These are phyloP conservation scores for Lycocerus yunnanus DNA, from an alignment of 2,888 invertebrate genomes.

Conservation along the genomic window DNA sequence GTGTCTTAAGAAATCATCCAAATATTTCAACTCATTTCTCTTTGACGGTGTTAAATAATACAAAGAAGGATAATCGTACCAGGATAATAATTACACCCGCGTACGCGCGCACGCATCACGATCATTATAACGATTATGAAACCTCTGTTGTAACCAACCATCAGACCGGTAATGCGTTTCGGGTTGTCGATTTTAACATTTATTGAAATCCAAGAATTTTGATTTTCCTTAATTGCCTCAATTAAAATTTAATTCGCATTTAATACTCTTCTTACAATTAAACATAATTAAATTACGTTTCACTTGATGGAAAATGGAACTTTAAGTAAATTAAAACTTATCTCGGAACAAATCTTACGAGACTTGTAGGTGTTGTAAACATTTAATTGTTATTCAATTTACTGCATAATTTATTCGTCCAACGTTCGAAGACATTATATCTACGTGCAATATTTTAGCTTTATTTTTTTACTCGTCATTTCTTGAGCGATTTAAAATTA, in stretches of 20 bases:
- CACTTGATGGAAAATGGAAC: slow-evolving; percentile 7
- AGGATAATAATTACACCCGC: slow-evolving; percentile 21
- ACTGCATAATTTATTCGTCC: not conserved
- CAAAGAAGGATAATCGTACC: slow-evolving; percentile 22
- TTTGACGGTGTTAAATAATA: slow-evolving; percentile 28
- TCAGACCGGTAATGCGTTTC: slow-evolving; percentile 28
- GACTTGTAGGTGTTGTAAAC: not conserved
- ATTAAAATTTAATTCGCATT: slow-evolving; percentile 28
- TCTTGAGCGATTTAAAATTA: too few relatives aligned
- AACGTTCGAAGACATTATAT: not conserved
- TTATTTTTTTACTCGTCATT: too few relatives aligned
- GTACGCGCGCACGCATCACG: slow-evolving; percentile 16
- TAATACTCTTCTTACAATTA: slow-evolving; percentile 10
- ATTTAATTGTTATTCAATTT: slow-evolving; percentile 2
- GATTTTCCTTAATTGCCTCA: slow-evolving; percentile 33
- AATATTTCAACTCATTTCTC: slow-evolving; percentile 15
- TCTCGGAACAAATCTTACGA: not conserved
- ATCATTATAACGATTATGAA: slow-evolving; percentile 22
- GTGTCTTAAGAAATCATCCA: slow-evolving; percentile 25
- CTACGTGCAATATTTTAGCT: not conserved
- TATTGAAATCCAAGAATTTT: slow-evolving; percentile 32
- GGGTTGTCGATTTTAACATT: slow-evolving; percentile 27
- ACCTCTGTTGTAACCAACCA: slow-evolving; percentile 24
- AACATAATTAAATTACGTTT: slow-evolving; percentile 17
- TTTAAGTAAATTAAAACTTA: slow-evolving; percentile 20